Conservation (phyloP, 1,140 invertebrate genomes). For the Leptinotarsa undecemlineata region DNA sequence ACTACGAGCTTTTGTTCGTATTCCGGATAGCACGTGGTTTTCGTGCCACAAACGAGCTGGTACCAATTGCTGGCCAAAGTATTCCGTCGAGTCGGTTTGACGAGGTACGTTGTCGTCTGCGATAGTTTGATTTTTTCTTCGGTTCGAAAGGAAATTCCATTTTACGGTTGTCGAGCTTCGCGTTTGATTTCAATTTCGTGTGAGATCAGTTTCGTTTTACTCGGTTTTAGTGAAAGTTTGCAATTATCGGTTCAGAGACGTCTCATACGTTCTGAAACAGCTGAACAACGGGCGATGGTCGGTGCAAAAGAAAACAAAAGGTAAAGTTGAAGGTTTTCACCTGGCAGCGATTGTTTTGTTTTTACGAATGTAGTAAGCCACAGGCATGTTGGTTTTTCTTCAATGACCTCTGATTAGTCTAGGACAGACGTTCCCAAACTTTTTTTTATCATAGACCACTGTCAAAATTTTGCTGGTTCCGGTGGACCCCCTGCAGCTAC, state of each 20-base stretch:
- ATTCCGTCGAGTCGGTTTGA: neutral
- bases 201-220: neutral
- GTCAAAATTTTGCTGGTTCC: too few relatives aligned
- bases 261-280: neutral
- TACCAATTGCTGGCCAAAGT: neutral
- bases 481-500: too few relatives aligned
- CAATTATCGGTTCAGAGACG: neutral
- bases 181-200: neutral
- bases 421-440: too few relatives aligned
- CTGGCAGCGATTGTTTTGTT: too few relatives aligned
- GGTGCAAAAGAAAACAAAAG: constrained; percentile 19
- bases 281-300: constrained; percentile 11
- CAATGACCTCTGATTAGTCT: too few relatives aligned
- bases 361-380: too few relatives aligned
- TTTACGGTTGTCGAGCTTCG: neutral
- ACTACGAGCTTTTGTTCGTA: constrained; percentile 17
- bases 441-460: too few relatives aligned
- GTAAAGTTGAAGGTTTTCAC: neutral
- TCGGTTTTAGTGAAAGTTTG: neutral
- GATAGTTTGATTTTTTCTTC: neutral
- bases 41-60: constrained; percentile 13
- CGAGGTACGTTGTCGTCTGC: neutral
- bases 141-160: neutral
- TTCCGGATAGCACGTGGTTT: constrained; percentile 19
- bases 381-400: too few relatives aligned